These are phyloP conservation scores for Scaptomyza hsui DNA, from an alignment of 1,140 invertebrate genomes.

Conservation along the genomic window DNA sequence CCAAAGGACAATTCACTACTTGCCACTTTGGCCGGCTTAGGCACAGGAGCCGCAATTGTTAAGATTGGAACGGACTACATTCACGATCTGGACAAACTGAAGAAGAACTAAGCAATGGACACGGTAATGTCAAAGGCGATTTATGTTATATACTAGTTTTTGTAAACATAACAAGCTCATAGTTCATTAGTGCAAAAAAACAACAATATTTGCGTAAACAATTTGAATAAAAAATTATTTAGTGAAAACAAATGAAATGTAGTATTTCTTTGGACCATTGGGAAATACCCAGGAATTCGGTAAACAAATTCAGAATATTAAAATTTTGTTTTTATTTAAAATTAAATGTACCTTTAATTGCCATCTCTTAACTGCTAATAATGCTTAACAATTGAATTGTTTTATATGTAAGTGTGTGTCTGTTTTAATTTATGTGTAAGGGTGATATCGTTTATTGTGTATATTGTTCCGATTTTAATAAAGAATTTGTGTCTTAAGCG, in stretches of 20 bases:
- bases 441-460: slow-evolving; percentile 43
- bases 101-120: slow-evolving; percentile 42
- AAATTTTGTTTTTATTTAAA: slow-evolving; percentile 74
- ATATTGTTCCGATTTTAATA: slow-evolving; percentile 41
- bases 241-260: slow-evolving; percentile 22
- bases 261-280: background rate
- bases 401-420: slow-evolving; percentile 39
- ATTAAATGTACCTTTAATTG: slow-evolving; percentile 82
- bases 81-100: slow-evolving; percentile 72
- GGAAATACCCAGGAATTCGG: background rate
- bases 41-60: slow-evolving; percentile 86
- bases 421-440: slow-evolving; percentile 29
- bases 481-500: slow-evolving; percentile 64
- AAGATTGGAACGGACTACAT: slow-evolving; percentile 87
- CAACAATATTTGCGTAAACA: slow-evolving; percentile 12
- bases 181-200: slow-evolving; percentile 12
- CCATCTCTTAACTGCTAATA: slow-evolving; percentile 75
- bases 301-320: slow-evolving; percentile 32
- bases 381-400: slow-evolving; percentile 82
- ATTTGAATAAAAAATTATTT: slow-evolving; percentile 40
- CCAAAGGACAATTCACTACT: slow-evolving; percentile 87
- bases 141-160: slow-evolving; percentile 35
- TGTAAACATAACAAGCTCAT: slow-evolving; percentile 20
- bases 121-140: slow-evolving; percentile 21
- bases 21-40: slow-evolving; percentile 86